These are phyloP conservation scores for Nowickia ferox DNA, from an alignment of 2,888 invertebrate genomes.

Conservation along the genomic window DNA sequence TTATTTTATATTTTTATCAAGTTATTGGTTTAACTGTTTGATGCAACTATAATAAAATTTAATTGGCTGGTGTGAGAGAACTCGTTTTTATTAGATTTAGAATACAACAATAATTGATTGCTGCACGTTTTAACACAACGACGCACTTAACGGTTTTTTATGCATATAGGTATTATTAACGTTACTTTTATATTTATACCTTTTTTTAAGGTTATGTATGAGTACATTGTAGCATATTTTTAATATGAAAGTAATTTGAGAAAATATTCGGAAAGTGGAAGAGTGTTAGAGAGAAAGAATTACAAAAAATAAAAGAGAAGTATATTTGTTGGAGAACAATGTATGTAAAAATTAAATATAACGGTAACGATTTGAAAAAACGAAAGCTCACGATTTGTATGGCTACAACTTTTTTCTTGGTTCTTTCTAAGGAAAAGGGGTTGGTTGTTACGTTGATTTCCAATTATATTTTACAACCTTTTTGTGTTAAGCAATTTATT, in stretches of 20 bases:
- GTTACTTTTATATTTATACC: constrained; percentile 51
- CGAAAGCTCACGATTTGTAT: constrained; percentile 69
- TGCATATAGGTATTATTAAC: constrained; percentile 23
- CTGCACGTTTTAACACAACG: constrained; percentile 62
- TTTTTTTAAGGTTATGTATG: constrained; percentile 61
- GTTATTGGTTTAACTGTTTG: neutral
- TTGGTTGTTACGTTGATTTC: constrained; percentile 68
- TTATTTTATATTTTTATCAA: constrained; percentile 4
- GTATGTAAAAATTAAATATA: constrained; percentile 7
- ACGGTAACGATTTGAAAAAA: constrained; percentile 60
- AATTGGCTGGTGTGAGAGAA: neutral
- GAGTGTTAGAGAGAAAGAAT: constrained; percentile 45
- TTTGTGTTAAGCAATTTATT: neutral
- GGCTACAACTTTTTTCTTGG: constrained; percentile 67
- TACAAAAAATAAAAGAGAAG: constrained; percentile 8
- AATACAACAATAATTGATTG: constrained; percentile 21
- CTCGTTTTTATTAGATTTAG: constrained; percentile 13
- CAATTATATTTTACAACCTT: constrained; percentile 65
- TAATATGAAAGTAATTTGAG: constrained; percentile 51
- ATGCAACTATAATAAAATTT: constrained; percentile 2
- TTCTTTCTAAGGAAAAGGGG: constrained; percentile 49
- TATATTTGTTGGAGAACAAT: constrained; percentile 21
- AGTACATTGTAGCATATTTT: constrained; percentile 2
- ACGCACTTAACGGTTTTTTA: constrained; percentile 54
- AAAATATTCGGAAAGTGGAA: constrained; percentile 32